phyloP scores from a whole-genome alignment of 2,888 invertebrate genomes.

The Strigamia maritima region DNA sequence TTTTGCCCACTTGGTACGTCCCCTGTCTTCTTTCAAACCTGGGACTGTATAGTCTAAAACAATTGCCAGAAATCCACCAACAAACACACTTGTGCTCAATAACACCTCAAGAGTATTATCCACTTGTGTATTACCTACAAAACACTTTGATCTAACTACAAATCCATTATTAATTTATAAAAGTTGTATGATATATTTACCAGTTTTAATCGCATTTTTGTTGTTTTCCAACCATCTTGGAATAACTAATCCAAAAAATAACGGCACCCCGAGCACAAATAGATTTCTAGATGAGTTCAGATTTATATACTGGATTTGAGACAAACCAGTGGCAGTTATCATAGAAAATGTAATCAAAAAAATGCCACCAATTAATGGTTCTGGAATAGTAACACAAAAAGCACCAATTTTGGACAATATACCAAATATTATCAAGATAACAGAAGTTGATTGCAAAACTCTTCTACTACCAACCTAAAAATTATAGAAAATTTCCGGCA shows the following conservation, averaged over 20 bases:
- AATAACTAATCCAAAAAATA: constrained; percentile 71
- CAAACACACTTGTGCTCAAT: constrained; percentile 71
- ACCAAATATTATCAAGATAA: constrained; percentile 53
- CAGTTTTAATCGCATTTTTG: constrained; percentile 34
- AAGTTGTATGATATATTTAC: neutral
- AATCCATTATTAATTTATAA: neutral
- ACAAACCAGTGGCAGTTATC: constrained; percentile 56
- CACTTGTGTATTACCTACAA: constrained; percentile 44
- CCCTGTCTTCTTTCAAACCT: constrained; percentile 54
- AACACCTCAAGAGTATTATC: constrained; percentile 69
- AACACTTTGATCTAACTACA: neutral
- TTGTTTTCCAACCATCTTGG: constrained; percentile 38
- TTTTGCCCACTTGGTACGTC: neutral
- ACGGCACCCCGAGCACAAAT: constrained; percentile 82
- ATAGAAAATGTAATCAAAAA: constrained; percentile 51
- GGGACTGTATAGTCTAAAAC: constrained; percentile 72
- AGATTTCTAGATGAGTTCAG: constrained; percentile 80
- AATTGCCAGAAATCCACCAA: constrained; percentile 70
- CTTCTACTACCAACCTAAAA: constrained; percentile 49
- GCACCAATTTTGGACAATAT: constrained; percentile 55
- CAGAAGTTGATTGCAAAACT: constrained; percentile 50
- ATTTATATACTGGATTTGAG: constrained; percentile 75
- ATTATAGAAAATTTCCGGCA: no score
- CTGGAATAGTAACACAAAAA: constrained; percentile 55
- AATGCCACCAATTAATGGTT: constrained; percentile 48